A percentile compares a stretch with the other conserved stretches of the same genome.
Evolutionary conservation across 2,888 invertebrate genomes (phyloP).

Genomic region (Smittia aterrima): DNA sequence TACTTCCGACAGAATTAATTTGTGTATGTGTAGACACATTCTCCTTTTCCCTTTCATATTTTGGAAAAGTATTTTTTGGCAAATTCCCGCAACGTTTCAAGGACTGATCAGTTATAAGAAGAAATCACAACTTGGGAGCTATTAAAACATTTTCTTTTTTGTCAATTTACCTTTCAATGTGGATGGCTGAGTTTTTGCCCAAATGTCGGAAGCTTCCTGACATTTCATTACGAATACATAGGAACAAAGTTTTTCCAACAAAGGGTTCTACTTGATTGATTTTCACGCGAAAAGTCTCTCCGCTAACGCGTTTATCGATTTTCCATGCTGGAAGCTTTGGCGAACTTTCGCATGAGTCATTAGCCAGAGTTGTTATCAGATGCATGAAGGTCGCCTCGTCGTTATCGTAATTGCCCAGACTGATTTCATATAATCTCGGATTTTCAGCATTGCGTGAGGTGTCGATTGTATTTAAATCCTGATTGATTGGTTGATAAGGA

Average conservation of each 20-base stretch:
- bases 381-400: not conserved
- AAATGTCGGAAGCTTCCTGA: not conserved
- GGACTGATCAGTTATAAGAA: no score
- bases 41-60: no score
- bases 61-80: no score
- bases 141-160: no score
- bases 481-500: conserved; percentile 27
- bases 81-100: no score
- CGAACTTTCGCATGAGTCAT: conserved; percentile 20
- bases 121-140: no score
- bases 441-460: not conserved
- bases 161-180: conserved; percentile 5
- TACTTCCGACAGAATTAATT: no score
- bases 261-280: not conserved
- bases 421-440: conserved; percentile 16
- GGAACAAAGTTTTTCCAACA: not conserved
- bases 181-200: conserved; percentile 19
- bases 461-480: not conserved
- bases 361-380: not conserved
- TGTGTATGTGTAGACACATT: no score
- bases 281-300: conserved; percentile 5
- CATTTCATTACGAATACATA: conserved; percentile 6
- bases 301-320: conserved; percentile 17
- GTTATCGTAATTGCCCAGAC: not conserved
- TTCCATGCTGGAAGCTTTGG: conserved; percentile 27